Conservation (phyloP, 2,797 vertebrate genomes). For the Rhodeus uyekii region DNA sequence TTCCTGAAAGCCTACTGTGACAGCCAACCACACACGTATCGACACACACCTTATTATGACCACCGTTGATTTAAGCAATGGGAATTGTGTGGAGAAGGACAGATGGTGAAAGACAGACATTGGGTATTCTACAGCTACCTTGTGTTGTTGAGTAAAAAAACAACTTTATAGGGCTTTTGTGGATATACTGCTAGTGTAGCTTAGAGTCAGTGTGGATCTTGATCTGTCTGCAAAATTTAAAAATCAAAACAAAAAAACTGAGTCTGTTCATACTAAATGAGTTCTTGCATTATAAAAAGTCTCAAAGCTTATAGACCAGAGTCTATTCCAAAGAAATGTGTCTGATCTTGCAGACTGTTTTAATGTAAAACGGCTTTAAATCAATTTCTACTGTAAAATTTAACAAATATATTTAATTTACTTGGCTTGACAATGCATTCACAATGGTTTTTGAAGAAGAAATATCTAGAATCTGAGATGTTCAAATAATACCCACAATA, state of each 20-base stretch:
- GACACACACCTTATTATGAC: slow-evolving; percentile 62
- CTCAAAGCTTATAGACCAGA: not conserved
- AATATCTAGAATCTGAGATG: not conserved
- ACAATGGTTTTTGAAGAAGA: not conserved
- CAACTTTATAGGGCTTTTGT: slow-evolving; percentile 7
- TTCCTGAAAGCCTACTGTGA: slow-evolving; percentile 60
- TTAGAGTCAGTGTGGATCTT: not conserved
- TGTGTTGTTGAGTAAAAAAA: slow-evolving; percentile 18
- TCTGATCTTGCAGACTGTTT: not conserved
- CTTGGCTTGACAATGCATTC: not conserved
- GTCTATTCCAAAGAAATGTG: not conserved
- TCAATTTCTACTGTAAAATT: not conserved
- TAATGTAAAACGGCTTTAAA: not conserved
- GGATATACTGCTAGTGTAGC: slow-evolving; percentile 8
- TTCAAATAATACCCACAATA: not conserved
- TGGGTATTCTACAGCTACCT: slow-evolving; percentile 18
- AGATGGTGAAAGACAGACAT: slow-evolving; percentile 54
- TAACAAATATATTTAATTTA: not conserved
- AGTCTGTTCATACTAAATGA: not conserved
- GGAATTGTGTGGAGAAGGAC: slow-evolving; percentile 49
- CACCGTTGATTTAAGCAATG: slow-evolving; percentile 51
- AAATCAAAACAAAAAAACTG: not conserved
- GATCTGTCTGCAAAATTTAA: not conserved
- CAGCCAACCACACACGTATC: slow-evolving; percentile 58
- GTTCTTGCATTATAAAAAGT: not conserved